These are phyloP conservation scores for Dipodomys merriami DNA, from an alignment of 2,113 vertebrate species.

Conservation along the genomic window DNA sequence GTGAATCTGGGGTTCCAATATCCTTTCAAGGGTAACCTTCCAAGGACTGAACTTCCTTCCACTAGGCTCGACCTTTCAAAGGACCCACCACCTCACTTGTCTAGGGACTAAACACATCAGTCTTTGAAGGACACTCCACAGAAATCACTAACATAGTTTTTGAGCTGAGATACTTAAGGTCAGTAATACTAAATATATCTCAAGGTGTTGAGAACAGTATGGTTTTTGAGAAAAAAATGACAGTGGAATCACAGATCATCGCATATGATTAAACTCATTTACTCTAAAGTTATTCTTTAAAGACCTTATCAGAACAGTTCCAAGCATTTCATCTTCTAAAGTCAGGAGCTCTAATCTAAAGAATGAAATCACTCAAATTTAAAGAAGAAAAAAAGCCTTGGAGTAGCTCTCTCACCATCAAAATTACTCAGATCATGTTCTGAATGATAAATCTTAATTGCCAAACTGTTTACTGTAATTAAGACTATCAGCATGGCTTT, in stretches of 20 bases:
- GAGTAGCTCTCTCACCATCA: constrained; percentile 16
- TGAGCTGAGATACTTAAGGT: not conserved
- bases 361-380: constrained; percentile 31
- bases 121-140: not conserved
- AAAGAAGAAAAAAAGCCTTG: constrained; percentile 12
- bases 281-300: not conserved
- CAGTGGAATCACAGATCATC: not conserved
- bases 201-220: not conserved
- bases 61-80: not conserved
- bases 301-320: constrained; percentile 2
- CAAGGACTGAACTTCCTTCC: not conserved
- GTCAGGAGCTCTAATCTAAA: not conserved
- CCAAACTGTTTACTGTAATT: constrained; percentile 31
- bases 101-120: no score
- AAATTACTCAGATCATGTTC: not conserved
- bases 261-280: not conserved
- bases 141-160: not conserved
- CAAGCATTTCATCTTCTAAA: not conserved
- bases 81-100: not conserved
- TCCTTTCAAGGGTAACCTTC: not conserved
- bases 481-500: constrained; percentile 29
- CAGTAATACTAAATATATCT: not conserved
- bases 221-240: not conserved
- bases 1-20: no score
- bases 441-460: not conserved